phyloP scores from a whole-genome alignment of 2,888 invertebrate species.

The Pogonocherus hispidulus region DNA sequence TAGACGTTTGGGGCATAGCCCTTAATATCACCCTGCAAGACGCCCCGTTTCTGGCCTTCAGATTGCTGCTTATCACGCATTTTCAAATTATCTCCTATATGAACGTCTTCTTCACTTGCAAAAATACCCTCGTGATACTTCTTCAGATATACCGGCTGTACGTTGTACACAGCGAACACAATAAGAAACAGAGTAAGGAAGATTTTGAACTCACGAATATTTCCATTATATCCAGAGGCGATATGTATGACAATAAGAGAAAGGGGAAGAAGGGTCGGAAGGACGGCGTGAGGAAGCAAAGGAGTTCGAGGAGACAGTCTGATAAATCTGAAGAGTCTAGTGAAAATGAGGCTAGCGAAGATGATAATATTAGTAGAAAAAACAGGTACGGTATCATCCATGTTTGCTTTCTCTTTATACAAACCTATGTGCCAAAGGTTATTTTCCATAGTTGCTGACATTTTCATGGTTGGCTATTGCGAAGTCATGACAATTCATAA shows the following conservation, averaged over 20 bases:
- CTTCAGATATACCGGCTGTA: conserved; percentile 78
- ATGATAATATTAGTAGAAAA: conserved; percentile 30
- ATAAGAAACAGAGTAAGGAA: conserved; percentile 66
- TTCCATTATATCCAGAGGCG: conserved; percentile 71
- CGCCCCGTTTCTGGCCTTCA: conserved; percentile 88
- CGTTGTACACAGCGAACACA: conserved; percentile 82
- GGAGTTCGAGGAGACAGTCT: conserved; percentile 37
- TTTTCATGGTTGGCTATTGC: too few species aligned
- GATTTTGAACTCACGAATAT: conserved; percentile 69
- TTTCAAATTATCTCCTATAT: conserved; percentile 93
- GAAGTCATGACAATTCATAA: too few species aligned
- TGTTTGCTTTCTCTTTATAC: too few species aligned
- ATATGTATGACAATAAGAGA: conserved; percentile 57
- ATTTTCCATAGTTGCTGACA: too few species aligned
- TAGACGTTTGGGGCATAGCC: conserved; percentile 91
- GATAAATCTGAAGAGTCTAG: conserved; percentile 45
- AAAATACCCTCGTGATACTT: conserved; percentile 89
- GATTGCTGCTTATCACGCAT: conserved; percentile 88
- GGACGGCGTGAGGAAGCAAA: conserved; percentile 20
- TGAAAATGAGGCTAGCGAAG: conserved; percentile 50
- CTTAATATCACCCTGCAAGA: conserved; percentile 90
- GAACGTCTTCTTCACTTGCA: conserved; percentile 96
- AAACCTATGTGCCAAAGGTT: too few species aligned
- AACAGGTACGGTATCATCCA: conserved; percentile 31
- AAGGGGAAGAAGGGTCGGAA: conserved; percentile 57